Conservation (phyloP, 1,140 invertebrate species). For the Calephelis nemesis region DNA sequence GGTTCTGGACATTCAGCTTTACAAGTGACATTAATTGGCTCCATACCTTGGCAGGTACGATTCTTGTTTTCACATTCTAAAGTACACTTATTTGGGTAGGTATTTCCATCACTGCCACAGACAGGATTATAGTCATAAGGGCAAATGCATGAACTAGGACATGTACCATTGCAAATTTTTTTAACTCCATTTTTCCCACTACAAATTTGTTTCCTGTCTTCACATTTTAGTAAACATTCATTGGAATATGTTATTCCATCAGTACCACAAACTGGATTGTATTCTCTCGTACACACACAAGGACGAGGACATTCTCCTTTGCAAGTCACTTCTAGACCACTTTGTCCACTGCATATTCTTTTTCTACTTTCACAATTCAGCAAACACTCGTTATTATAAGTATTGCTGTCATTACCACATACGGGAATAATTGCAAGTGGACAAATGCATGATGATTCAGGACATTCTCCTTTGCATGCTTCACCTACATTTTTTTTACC, state of each 20-base stretch:
- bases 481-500: neutral
- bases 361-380: slow-evolving; percentile 45
- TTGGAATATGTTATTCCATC: slow-evolving; percentile 37
- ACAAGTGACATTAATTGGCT: slow-evolving; percentile 21
- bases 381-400: slow-evolving; percentile 52
- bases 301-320: slow-evolving; percentile 25
- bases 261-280: slow-evolving; percentile 35
- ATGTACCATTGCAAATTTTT: slow-evolving; percentile 29
- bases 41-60: slow-evolving; percentile 11
- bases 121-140: slow-evolving; percentile 29
- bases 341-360: slow-evolving; percentile 19
- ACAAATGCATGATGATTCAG: slow-evolving; percentile 65
- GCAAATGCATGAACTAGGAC: slow-evolving; percentile 29
- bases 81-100: slow-evolving; percentile 29
- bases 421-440: slow-evolving; percentile 40
- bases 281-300: slow-evolving; percentile 27
- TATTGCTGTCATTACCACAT: slow-evolving; percentile 49
- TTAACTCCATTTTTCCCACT: slow-evolving; percentile 5
- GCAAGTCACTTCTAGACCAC: slow-evolving; percentile 18
- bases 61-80: slow-evolving; percentile 30
- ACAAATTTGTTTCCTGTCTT: slow-evolving; percentile 25
- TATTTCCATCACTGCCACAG: slow-evolving; percentile 35
- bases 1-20: slow-evolving; percentile 27
- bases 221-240: slow-evolving; percentile 33
- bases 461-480: slow-evolving; percentile 80